phyloP scores from a whole-genome alignment of 2,888 invertebrate genomes.

The Erannis defoliaria region DNA sequence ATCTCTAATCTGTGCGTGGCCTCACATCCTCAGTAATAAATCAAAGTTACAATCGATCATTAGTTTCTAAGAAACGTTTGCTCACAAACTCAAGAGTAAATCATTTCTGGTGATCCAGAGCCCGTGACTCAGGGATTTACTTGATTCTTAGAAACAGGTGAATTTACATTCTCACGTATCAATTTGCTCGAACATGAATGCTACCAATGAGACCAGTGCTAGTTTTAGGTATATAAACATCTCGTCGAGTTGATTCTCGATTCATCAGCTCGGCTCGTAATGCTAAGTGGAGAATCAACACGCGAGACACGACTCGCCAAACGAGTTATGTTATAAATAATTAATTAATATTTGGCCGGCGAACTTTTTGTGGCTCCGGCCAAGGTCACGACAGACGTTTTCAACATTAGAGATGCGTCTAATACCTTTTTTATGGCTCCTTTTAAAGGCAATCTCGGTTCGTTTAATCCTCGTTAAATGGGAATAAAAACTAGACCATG shows the following conservation, averaged over 20 bases:
- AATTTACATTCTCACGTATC: slow-evolving; percentile 29
- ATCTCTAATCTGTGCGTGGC: slow-evolving; percentile 8
- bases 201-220: slow-evolving; percentile 19
- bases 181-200: slow-evolving; percentile 28
- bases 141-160: slow-evolving; percentile 29
- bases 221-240: slow-evolving; percentile 35
- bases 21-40: slow-evolving; percentile 8
- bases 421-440: slow-evolving; percentile 48
- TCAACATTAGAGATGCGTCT: slow-evolving; percentile 55
- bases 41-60: background rate
- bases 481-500: slow-evolving; percentile 26
- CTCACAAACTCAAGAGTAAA: slow-evolving; percentile 3
- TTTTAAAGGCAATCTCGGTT: slow-evolving; percentile 32
- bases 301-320: slow-evolving; percentile 71
- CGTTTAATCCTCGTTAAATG: slow-evolving; percentile 21
- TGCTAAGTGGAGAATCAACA: slow-evolving; percentile 65
- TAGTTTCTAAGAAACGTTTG: slow-evolving; percentile 3
- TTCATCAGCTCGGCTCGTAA: slow-evolving; percentile 38
- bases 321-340: slow-evolving; percentile 80
- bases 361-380: slow-evolving; percentile 68
- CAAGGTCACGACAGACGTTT: slow-evolving; percentile 68
- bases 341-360: slow-evolving; percentile 81
- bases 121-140: slow-evolving; percentile 27
- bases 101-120: slow-evolving; percentile 16
- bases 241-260: slow-evolving; percentile 41